Base-by-base conservation (phyloP, 1,140 invertebrate genomes). In the Drosophila busckii region DNA sequence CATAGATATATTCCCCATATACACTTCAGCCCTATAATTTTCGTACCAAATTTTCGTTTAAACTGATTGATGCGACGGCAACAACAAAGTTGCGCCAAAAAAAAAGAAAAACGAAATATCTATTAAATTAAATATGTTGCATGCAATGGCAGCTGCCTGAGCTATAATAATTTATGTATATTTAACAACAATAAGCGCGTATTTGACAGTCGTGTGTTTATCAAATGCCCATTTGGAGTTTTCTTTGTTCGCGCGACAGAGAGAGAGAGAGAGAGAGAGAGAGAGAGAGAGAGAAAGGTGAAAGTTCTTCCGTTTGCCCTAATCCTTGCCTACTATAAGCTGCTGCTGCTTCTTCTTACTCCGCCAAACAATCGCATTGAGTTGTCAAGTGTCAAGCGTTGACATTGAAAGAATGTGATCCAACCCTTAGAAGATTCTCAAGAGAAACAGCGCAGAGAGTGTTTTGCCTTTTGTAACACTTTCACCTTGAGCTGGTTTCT, bases 361-460 rank as follows among this genome's bases (percentile, higher is more conserved):
- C 12, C 19, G 2, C 6, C 26, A n/a, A 38, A 71, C 67, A 73
- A 70, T 62, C 38, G 69, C 70, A 82, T 83, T 82, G 75, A 82
- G 75, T 54, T 82, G 75, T 82, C 76, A 82, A 82, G 70, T 82
- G 75, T 82, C 75, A 82, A n/a, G 69, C 76, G 64, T 56, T 82
- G 75, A 82, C 75, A 71, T 61, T 80, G 53, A 55, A 53, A 80
- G 54, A 73, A 82, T 55, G 34, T 29, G 22, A 23, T 9, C 2
- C 10, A 48, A 23, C 19, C 19, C 15, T 25, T 16, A 22, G 10
- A 17, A 19, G 16, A 41, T 8, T n/a, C 28, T 13, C 20, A 13
- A 4, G 19, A 12, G 12, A 29, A 15, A 19, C 2, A 3, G 28
- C 8, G 15, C n/a, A 32, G 15, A 7, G 19, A 13, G 20, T 13